A percentile compares a stretch with the other conserved stretches of the same genome.
phyloP scores from a whole-genome alignment of 2,113 vertebrate genomes.

The Propithecus coquereli region DNA sequence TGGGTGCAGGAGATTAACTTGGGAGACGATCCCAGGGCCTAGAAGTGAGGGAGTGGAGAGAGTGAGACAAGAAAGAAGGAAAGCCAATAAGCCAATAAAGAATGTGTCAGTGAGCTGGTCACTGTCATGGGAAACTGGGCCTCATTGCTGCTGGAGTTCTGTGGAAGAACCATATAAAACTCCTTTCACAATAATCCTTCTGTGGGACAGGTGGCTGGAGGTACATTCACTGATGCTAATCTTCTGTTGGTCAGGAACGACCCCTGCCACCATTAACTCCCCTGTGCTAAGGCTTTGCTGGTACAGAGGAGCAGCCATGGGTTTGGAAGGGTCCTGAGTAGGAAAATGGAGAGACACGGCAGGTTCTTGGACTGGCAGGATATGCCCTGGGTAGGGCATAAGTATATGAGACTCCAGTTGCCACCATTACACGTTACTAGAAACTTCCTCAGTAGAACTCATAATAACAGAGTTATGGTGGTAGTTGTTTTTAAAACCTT shows the following conservation, averaged over 20 bases:
- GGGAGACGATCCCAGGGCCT: neutral
- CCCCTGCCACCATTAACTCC: neutral
- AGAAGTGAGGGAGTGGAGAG: neutral
- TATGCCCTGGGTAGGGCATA: no score
- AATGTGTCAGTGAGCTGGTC: neutral
- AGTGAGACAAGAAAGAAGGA: neutral
- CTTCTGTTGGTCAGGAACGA: neutral
- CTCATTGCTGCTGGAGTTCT: neutral
- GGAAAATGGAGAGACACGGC: no score
- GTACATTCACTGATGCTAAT: fast-evolving
- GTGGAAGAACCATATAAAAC: neutral
- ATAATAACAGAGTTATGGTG: neutral
- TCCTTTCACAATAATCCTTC: neutral
- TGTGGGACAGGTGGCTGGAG: neutral
- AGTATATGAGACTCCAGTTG: neutral
- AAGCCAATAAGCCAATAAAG: neutral
- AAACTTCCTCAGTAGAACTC: neutral
- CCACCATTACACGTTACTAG: neutral
- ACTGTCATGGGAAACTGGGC: neutral
- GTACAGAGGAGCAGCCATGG: neutral
- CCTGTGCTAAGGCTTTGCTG: neutral
- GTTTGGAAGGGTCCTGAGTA: neutral
- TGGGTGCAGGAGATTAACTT: neutral
- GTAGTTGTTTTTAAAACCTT: neutral
- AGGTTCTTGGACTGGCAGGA: neutral